Conservation (phyloP, 2,113 vertebrate genomes). For the Phasianus colchicus region DNA sequence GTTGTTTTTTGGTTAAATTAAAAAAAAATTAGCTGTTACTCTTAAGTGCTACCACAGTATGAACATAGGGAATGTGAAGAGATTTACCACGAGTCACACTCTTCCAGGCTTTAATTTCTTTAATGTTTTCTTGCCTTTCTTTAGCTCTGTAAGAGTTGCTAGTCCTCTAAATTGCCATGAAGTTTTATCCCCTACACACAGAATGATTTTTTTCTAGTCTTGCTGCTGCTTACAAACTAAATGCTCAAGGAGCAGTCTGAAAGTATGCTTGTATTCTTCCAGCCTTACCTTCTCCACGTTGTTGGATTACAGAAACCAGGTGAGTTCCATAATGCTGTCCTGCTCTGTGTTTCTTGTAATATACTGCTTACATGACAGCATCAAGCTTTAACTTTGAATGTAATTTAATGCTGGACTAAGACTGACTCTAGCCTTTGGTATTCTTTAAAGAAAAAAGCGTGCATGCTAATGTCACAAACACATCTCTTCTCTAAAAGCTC, state of each 20-base stretch:
- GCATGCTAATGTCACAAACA: not conserved
- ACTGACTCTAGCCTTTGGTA: not conserved
- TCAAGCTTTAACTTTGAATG: not conserved
- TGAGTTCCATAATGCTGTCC: not conserved
- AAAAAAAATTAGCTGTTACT: not conserved
- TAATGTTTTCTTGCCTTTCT: not conserved
- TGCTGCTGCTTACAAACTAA: not conserved
- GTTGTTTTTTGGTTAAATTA: not conserved
- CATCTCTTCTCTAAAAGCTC: not conserved
- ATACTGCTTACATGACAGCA: not conserved
- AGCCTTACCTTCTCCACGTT: not conserved
- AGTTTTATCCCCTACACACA: not conserved
- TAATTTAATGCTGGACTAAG: not conserved
- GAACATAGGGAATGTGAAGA: not conserved
- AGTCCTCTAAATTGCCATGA: not conserved
- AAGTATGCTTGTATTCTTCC: not conserved
- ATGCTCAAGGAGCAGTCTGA: not conserved
- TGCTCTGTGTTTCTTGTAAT: not conserved
- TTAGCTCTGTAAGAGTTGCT: not conserved
- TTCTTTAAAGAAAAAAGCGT: not conserved
- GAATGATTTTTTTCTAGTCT: not conserved
- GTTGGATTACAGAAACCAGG: not conserved
- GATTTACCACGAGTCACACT: not conserved
- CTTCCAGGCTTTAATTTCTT: not conserved
- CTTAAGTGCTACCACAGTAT: not conserved